Base-by-base conservation (phyloP, 2,797 vertebrate species). In the Sus cebifrons region DNA sequence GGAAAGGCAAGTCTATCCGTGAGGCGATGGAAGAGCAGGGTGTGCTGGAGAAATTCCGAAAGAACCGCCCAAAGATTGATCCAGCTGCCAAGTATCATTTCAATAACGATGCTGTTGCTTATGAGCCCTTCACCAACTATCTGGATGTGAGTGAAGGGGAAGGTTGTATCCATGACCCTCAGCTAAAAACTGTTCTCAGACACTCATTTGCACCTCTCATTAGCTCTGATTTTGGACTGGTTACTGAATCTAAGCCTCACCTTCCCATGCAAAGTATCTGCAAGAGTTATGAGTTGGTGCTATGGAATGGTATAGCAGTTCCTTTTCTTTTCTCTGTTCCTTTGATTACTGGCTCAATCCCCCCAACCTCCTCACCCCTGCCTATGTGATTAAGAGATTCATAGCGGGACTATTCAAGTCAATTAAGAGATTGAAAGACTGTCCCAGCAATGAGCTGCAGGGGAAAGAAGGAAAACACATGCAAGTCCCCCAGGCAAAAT, bases 101-200 rank as follows among this genome's bases (percentile, higher is more conserved):
- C 62, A 94, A 25, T 0, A 36, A 84, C 7, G 67, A 92, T 65
- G 89, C 97, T 1, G 81, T 97, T 14, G 98, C 97, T 92, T 86
- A 89, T 1, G 98, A 99, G 96, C 98, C 99, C 21, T 98, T 99
- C n/a, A 97, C 98, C 92, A 99, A 98, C 98, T 99, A 99, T 15
- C 96, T 99, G 97, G 98, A 99, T 71, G 99, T 99, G 98, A 98
- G 98, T 98, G 74, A 3, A 58, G 14, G 27, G n/a, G 3, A 10
- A 6, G 20, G 75, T 25, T 6, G 8, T 79, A 4, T 36, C 54
- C 17, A 14, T 49, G 21, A 64, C 16, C 20, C 32, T 56, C 32
- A 52, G 16, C 29, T 23, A 73, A 49, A 2, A 36, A 73, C 58
- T 27, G 44, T 73, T 75, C 73, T 65, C 58, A 70, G 54, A 40